Base-by-base conservation (phyloP, 2,113 vertebrate species). In the Ptychochromis oligacanthus region DNA sequence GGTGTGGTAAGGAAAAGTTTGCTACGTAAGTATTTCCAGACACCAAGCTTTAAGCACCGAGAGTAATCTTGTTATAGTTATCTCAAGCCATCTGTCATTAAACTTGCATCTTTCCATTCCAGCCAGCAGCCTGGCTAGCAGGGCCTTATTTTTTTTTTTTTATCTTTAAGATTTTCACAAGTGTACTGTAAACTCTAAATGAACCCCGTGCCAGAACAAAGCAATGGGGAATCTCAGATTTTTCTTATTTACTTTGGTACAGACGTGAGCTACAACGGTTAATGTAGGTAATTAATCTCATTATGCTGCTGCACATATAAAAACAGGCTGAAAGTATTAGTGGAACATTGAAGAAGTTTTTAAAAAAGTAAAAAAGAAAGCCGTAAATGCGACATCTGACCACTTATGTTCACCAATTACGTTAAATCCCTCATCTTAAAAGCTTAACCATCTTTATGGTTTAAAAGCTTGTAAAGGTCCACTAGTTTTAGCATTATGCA, bases 211-310 rank as follows among this genome's bases (percentile, higher is more conserved):
- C 28, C 49, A 72, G 20, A 26, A 72, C 4, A 14, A 31, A 52
- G 0, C 43, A 72, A 52, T 2, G 13, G 26, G 24, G 2, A 72
- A 72, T 20, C 43, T 2, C n/a, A 4, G 49, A 49, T 12, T 28
- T 20, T 20, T 20, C 17, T 2, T 1, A 54, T 54, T 7, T 54
- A 20, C 17, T 4, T 31, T 72, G 18, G 52, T n/a, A 52, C 1
- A n/a, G 18, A n/a, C 8, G 4, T n/a, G 18, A n/a, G 18, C 7
- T n/a, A 54, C 17, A 54, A 49, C 28, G 15, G 65, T 31, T 70
- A 3, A 0, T 0, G 43, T 1, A 20, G 12, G 0, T 1, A 70
- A 52, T 70, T 52, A 70, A 52, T 52, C 6, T 52, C 0, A 1
- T 52, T 31, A 31, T 1, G 24, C 43, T 52, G 43, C 24, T 7